Evolutionary conservation across 2,888 invertebrate species (phyloP).

Genomic region (Spicauda simplicius): DNA sequence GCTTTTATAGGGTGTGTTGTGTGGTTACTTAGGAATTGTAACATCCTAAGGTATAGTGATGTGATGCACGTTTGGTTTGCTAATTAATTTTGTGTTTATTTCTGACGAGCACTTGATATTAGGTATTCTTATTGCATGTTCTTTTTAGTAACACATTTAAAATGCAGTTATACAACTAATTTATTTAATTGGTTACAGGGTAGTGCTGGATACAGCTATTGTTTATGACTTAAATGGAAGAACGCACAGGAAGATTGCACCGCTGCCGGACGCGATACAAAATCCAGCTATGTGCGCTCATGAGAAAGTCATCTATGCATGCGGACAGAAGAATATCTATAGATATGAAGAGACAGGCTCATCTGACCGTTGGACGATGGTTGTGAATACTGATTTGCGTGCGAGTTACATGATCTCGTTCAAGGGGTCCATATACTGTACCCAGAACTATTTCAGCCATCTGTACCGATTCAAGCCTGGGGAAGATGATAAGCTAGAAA

Average conservation of each 20-base stretch:
- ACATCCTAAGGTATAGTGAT: not conserved
- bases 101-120: not conserved
- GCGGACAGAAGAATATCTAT: conserved; percentile 65
- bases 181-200: conserved; percentile 54
- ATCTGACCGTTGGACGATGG: conserved; percentile 55
- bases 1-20: too few relatives aligned
- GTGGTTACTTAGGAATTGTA: too few relatives aligned
- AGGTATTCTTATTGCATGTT: not conserved
- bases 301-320: conserved; percentile 59
- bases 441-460: conserved; percentile 65
- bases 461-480: conserved; percentile 67
- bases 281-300: conserved; percentile 67
- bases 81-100: not conserved
- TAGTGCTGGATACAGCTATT: conserved; percentile 61
- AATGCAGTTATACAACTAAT: not conserved
- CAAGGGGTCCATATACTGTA: conserved; percentile 66
- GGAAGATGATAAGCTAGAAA: conserved; percentile 52
- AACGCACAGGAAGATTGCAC: conserved; percentile 58
- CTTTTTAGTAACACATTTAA: not conserved
- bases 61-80: not conserved
- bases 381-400: conserved; percentile 55
- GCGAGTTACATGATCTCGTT: conserved; percentile 61
- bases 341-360: conserved; percentile 56
- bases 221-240: conserved; percentile 65
- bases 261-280: conserved; percentile 69